Evolutionary conservation across 1,140 invertebrate genomes (phyloP).

Genomic region (Maniola jurtina): DNA sequence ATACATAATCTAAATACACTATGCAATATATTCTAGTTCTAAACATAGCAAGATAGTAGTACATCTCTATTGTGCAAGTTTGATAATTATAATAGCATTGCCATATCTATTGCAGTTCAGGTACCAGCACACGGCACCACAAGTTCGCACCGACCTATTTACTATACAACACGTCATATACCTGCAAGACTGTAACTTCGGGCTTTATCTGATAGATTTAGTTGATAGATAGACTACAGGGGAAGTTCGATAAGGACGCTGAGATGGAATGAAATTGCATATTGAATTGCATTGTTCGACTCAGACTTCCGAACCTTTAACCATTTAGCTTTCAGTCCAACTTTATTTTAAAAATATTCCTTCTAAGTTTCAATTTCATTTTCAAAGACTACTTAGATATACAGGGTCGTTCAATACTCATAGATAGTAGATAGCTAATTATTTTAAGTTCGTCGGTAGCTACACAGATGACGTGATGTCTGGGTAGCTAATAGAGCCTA

Average conservation of each 20-base stretch:
- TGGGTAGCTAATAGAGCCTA: no score
- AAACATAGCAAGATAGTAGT: conserved; percentile 7
- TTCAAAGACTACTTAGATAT: no score
- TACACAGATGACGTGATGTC: no score
- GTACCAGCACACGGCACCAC: conserved; percentile 16
- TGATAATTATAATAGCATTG: conserved; percentile 26
- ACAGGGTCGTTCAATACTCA: no score
- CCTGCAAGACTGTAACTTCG: conserved; percentile 18
- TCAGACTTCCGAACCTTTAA: no score
- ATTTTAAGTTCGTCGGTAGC: no score
- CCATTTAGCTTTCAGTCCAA: no score
- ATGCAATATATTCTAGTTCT: not conserved
- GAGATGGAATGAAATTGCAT: conserved; percentile 1
- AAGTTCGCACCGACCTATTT: conserved; percentile 28
- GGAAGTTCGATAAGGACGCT: not conserved
- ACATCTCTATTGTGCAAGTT: conserved; percentile 8
- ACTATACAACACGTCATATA: conserved; percentile 25
- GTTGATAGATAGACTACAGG: conserved; percentile 20
- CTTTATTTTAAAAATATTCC: no score
- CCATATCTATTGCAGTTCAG: conserved; percentile 28
- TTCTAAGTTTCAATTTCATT: no score
- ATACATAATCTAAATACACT: no score
- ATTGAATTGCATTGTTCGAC: not conserved
- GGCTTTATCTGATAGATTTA: conserved; percentile 25
- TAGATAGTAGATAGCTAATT: no score